Evolutionary conservation across 2,888 invertebrate species (phyloP).

Genomic region (Cylloceria caligata): DNA sequence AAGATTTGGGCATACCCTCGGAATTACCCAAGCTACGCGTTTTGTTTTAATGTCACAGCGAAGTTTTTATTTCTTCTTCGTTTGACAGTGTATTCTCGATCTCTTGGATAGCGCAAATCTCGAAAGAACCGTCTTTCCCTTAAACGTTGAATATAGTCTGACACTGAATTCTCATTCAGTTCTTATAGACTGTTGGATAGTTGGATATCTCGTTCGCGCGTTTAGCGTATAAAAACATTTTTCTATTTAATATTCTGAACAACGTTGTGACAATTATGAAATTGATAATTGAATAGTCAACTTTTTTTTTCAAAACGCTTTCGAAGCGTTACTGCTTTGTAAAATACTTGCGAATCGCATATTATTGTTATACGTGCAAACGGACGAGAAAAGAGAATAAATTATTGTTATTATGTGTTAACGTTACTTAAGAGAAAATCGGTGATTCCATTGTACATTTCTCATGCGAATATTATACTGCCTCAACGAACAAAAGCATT

Average conservation of each 20-base stretch:
- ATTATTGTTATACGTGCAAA: neutral
- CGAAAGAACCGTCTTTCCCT: neutral
- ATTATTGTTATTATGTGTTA: constrained; percentile 47
- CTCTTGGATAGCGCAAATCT: constrained; percentile 25
- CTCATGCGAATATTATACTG: constrained; percentile 44
- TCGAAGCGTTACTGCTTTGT: neutral
- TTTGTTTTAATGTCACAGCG: constrained; percentile 20
- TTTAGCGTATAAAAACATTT: neutral
- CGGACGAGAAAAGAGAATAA: constrained; percentile 25
- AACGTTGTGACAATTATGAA: neutral
- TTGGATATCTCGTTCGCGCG: constrained; percentile 18
- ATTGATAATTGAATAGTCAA: neutral
- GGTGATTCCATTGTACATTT: constrained; percentile 58
- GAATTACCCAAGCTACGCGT: constrained; percentile 27
- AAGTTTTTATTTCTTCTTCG: constrained; percentile 46
- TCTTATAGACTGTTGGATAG: constrained; percentile 23
- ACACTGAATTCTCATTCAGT: constrained; percentile 25
- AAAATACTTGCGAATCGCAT: neutral
- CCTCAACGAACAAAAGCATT: constrained; percentile 36
- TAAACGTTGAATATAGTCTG: constrained; percentile 18
- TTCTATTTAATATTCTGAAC: neutral
- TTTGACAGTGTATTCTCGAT: constrained; percentile 35
- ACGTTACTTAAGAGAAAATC: constrained; percentile 50
- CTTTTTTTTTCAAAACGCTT: too few relatives aligned
- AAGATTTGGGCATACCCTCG: constrained; percentile 17